A percentile compares a stretch with the other conserved stretches of the same genome.
These are phyloP conservation scores for Rhinoderma darwinii DNA, from an alignment of 2,113 vertebrate genomes.

Conservation along the genomic window DNA sequence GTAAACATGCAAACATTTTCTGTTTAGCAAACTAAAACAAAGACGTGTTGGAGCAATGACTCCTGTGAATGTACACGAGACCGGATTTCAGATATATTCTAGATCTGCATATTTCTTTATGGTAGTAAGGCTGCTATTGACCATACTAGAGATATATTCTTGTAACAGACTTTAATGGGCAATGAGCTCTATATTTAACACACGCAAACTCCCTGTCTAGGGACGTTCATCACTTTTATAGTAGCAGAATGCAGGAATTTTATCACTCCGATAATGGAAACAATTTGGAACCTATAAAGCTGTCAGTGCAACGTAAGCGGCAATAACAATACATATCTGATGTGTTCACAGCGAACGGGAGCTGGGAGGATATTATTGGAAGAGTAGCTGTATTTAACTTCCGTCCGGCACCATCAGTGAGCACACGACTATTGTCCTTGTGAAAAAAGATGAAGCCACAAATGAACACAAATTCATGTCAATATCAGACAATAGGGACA, in stretches of 20 bases:
- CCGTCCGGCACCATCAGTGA: too few species aligned
- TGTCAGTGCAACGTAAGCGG: slow-evolving; percentile 30
- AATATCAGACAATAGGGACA: background rate
- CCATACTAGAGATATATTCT: background rate
- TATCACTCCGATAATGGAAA: slow-evolving; percentile 44
- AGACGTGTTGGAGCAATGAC: background rate
- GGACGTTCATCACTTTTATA: slow-evolving; percentile 37
- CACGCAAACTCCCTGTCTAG: background rate
- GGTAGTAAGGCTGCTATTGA: background rate
- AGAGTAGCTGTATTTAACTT: background rate
- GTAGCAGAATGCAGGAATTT: slow-evolving; percentile 31
- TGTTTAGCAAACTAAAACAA: too few species aligned
- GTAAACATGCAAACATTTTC: too few species aligned
- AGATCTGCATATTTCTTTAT: background rate
- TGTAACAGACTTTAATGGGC: slow-evolving; percentile 12
- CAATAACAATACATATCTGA: slow-evolving; percentile 10
- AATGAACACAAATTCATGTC: background rate
- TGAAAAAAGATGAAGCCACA: too few species aligned
- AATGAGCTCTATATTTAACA: background rate
- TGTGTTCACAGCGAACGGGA: background rate
- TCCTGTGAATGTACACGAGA: background rate
- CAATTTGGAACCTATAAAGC: slow-evolving; percentile 39
- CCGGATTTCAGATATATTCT: background rate
- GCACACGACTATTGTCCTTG: too few species aligned
- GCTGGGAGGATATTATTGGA: background rate